Evolutionary conservation across 2,113 vertebrate genomes (phyloP).

Genomic region (Rhinoderma darwinii): DNA sequence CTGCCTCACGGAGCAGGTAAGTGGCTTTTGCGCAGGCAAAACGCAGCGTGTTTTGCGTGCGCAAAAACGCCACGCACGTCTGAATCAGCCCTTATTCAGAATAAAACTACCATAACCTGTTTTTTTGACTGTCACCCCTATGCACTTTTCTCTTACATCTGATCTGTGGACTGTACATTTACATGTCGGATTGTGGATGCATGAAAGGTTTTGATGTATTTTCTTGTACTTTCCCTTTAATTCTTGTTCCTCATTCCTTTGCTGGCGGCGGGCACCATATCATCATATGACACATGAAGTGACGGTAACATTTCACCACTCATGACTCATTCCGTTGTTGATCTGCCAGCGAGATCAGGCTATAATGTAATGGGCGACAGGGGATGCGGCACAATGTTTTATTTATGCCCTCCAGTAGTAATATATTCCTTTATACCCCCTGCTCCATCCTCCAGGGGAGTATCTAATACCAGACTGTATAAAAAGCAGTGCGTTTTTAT

Average conservation of each 20-base stretch:
- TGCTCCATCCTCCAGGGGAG: background rate
- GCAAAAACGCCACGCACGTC: too few relatives aligned
- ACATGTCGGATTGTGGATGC: background rate
- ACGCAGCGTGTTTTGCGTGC: too few relatives aligned
- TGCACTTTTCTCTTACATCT: too few relatives aligned
- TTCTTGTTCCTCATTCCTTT: background rate
- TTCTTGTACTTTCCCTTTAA: background rate
- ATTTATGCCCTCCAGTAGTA: background rate
- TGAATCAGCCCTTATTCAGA: too few relatives aligned
- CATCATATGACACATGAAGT: background rate
- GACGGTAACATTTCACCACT: slow-evolving; percentile 17
- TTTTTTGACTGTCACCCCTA: background rate
- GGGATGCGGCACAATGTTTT: background rate
- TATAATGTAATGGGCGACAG: background rate
- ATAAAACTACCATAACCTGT: background rate
- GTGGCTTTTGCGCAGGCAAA: too few relatives aligned
- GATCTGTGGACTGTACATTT: background rate
- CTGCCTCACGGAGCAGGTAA: too few relatives aligned
- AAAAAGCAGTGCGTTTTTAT: background rate
- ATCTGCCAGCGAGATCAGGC: background rate
- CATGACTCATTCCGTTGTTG: slow-evolving; percentile 12
- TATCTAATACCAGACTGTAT: background rate
- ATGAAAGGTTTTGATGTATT: background rate
- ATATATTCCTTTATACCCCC: background rate
- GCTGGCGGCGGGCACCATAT: background rate